phyloP scores from a whole-genome alignment of 2,888 invertebrate genomes.

The Nineta flava region DNA sequence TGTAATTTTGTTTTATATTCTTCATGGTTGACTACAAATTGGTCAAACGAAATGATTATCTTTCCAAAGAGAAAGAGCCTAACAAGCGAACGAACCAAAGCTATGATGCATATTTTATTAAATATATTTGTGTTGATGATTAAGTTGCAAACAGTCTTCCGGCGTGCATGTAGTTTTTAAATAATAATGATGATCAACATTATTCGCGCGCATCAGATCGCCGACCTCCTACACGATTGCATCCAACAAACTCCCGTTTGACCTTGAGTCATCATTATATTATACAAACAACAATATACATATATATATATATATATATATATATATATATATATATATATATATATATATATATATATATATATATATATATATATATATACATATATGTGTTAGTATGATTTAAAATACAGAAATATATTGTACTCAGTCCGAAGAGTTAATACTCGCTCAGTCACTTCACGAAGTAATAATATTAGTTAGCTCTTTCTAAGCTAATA shows the following conservation, averaged over 20 bases:
- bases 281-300: conserved; percentile 2
- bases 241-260: conserved; percentile 20
- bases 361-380: background rate
- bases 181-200: too few relatives aligned
- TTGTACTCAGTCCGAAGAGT: too few relatives aligned
- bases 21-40: too few relatives aligned
- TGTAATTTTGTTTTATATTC: too few relatives aligned
- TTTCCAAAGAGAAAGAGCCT: too few relatives aligned
- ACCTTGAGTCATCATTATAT: conserved; percentile 6
- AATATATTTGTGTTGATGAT: conserved; percentile 11
- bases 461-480: too few relatives aligned
- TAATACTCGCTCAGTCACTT: too few relatives aligned
- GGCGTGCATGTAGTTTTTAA: conserved; percentile 10
- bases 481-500: too few relatives aligned
- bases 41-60: too few relatives aligned
- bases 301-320: conserved; percentile 3
- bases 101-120: too few relatives aligned
- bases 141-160: conserved; percentile 12
- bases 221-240: conserved; percentile 23
- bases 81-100: too few relatives aligned
- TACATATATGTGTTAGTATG: background rate
- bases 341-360: background rate
- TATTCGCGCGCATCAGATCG: conserved; percentile 10
- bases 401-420: too few relatives aligned
- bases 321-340: conserved; percentile 9